A percentile compares a stretch with the other conserved stretches of the same genome.
Evolutionary conservation across 2,113 vertebrate species (phyloP).

Genomic region (Rhinopomastus cyanomelas): DNA sequence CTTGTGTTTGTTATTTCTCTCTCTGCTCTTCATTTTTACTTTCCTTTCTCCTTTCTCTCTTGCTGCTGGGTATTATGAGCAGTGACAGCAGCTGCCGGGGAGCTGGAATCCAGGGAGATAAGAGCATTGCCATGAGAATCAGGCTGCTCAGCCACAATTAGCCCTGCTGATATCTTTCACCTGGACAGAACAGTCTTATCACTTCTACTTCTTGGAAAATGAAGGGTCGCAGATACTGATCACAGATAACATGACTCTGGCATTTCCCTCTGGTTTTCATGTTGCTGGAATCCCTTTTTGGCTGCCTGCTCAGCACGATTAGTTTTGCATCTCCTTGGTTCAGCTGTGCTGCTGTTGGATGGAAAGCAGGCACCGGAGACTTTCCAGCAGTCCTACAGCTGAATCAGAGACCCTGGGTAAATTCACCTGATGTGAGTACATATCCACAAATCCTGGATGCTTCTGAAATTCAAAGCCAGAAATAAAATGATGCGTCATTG

Average conservation of each 20-base stretch:
- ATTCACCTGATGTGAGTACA: constrained; percentile 19
- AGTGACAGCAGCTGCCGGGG: constrained; percentile 39
- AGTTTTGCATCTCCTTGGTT: constrained; percentile 19
- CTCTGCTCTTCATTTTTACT: neutral
- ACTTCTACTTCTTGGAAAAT: constrained; percentile 43
- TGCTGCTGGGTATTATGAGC: constrained; percentile 40
- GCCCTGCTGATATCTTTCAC: constrained; percentile 55
- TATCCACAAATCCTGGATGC: neutral
- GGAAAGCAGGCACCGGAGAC: constrained; percentile 1
- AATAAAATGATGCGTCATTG: neutral
- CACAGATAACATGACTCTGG: neutral
- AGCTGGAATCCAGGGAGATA: constrained; percentile 61
- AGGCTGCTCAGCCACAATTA: constrained; percentile 55
- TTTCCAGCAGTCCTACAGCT: neutral
- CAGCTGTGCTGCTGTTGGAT: constrained; percentile 46
- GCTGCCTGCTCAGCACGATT: neutral
- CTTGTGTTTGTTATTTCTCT: neutral
- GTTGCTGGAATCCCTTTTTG: constrained; percentile 46
- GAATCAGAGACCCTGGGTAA: neutral
- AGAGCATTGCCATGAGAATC: constrained; percentile 42
- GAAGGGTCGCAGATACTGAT: constrained; percentile 32
- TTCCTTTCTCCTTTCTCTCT: neutral
- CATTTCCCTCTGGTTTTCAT: constrained; percentile 12
- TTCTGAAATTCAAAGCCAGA: constrained; percentile 27
- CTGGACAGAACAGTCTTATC: constrained; percentile 57